Conservation (phyloP, 2,888 invertebrate species). For the Perizoma affinitatum region DNA sequence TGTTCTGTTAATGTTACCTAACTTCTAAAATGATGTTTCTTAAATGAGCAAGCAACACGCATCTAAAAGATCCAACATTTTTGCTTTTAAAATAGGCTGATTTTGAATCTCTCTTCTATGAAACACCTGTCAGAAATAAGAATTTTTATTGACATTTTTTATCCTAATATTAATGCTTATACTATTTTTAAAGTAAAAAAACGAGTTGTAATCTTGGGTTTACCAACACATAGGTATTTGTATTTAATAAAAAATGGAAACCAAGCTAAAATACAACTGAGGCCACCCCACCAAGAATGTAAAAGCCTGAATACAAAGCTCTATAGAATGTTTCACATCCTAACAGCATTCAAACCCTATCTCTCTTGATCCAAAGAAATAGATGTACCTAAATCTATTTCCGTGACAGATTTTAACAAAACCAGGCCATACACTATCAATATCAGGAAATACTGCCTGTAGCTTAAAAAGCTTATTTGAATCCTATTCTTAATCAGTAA, state of each 20-base stretch:
- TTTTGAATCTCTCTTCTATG: not conserved
- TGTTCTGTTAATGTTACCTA: constrained; percentile 16
- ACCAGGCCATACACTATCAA: constrained; percentile 15
- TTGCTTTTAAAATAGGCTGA: constrained; percentile 3
- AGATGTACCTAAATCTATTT: constrained; percentile 37
- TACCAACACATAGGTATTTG: too few species aligned
- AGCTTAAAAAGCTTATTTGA: constrained; percentile 22
- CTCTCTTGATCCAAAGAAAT: constrained; percentile 27
- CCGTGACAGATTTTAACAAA: constrained; percentile 30
- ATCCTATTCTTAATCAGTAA: constrained; percentile 30
- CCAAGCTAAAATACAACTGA: too few species aligned
- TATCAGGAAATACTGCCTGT: constrained; percentile 21
- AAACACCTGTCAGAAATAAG: too few species aligned
- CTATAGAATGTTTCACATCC: constrained; percentile 11
- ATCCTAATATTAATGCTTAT: too few species aligned
- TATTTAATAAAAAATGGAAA: too few species aligned
- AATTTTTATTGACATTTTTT: too few species aligned
- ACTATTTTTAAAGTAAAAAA: too few species aligned
- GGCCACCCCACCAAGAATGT: too few species aligned
- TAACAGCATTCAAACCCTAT: constrained; percentile 20
- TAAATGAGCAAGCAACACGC: constrained; percentile 18
- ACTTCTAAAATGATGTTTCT: constrained; percentile 21
- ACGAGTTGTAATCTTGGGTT: too few species aligned
- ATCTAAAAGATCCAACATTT: constrained; percentile 13
- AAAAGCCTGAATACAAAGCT: not conserved